Evolutionary conservation across 2,888 invertebrate genomes (phyloP).

Genomic region (Ganaspis brasiliensis): DNA sequence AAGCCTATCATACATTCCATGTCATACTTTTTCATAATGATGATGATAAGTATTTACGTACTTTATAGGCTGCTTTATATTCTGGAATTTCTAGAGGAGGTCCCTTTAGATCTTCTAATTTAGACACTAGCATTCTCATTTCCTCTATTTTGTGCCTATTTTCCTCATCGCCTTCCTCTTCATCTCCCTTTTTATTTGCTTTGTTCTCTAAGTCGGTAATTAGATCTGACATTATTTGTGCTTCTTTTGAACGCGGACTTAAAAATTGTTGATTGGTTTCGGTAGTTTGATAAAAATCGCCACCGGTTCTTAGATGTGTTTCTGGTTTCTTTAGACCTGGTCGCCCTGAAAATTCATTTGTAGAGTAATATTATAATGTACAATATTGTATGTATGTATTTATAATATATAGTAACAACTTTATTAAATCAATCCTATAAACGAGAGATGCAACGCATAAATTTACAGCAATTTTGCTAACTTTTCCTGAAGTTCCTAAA

Average conservation of each 20-base stretch:
- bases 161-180: slow-evolving; percentile 56
- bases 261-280: slow-evolving; percentile 61
- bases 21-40: no score
- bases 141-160: slow-evolving; percentile 64
- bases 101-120: slow-evolving; percentile 73
- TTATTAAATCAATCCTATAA: no score
- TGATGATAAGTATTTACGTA: no score
- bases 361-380: no score
- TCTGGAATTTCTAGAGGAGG: slow-evolving; percentile 75
- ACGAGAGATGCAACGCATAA: no score
- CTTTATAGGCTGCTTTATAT: slow-evolving; percentile 77
- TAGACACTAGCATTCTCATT: slow-evolving; percentile 73
- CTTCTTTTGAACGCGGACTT: slow-evolving; percentile 61
- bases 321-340: slow-evolving; percentile 68
- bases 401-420: no score
- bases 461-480: no score
- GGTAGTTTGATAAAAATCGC: slow-evolving; percentile 62
- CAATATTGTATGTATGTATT: no score
- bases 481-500: no score
- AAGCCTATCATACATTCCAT: no score
- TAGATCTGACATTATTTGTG: slow-evolving; percentile 59
- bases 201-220: slow-evolving; percentile 62
- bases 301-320: slow-evolving; percentile 68
- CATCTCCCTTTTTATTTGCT: slow-evolving; percentile 54
- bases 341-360: slow-evolving; percentile 69